A percentile compares a stretch with the other conserved stretches of the same genome.
Evolutionary conservation across 2,888 invertebrate genomes (phyloP).

Genomic region (Rotaria sp.): DNA sequence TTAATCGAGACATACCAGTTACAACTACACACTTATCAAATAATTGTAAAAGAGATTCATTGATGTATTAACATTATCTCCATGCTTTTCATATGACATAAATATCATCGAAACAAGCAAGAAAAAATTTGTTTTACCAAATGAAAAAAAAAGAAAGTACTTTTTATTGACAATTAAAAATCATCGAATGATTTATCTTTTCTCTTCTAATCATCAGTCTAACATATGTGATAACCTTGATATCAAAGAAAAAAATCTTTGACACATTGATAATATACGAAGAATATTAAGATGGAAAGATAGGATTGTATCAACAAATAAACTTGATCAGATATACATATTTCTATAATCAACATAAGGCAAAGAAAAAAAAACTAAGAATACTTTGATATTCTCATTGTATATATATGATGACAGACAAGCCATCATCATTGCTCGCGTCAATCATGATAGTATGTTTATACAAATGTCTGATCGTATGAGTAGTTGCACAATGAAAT

Average conservation of each 20-base stretch:
- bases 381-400: not conserved
- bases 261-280: not conserved
- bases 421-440: not conserved
- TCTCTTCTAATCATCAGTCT: not conserved
- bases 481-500: not conserved
- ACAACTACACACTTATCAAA: no score
- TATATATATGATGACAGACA: not conserved
- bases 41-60: no score
- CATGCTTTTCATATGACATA: no score
- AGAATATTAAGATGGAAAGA: not conserved
- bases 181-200: not conserved
- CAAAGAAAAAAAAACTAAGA: not conserved
- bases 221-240: not conserved
- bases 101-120: no score
- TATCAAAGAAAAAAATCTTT: not conserved
- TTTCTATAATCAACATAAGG: not conserved
- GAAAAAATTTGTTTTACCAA: no score
- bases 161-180: no score
- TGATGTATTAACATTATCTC: no score
- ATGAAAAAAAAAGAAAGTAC: no score
- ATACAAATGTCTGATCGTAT: not conserved
- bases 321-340: slow-evolving; percentile 12
- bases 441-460: not conserved
- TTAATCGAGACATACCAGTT: no score
- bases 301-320: not conserved